These are phyloP conservation scores for Eupithecia pulchellata DNA, from an alignment of 2,888 invertebrate species.

Conservation along the genomic window DNA sequence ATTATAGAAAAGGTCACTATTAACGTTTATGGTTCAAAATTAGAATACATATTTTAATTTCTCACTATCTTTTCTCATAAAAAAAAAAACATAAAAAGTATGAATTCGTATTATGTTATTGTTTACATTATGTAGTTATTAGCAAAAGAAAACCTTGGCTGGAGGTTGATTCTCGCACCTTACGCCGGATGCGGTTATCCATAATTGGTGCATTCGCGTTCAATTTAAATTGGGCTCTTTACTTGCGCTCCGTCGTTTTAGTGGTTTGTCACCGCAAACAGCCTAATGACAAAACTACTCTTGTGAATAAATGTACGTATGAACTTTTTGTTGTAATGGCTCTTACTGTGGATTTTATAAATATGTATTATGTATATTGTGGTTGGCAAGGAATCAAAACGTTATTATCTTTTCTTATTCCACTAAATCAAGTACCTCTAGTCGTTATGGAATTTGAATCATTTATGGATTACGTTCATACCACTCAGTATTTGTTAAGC, in stretches of 20 bases:
- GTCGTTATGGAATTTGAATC: slow-evolving; percentile 48
- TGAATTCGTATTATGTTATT: background rate
- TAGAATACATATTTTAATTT: background rate
- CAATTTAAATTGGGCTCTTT: slow-evolving; percentile 58
- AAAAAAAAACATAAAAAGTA: background rate
- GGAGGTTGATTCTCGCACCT: slow-evolving; percentile 69
- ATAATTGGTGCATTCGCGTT: slow-evolving; percentile 62
- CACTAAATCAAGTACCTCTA: background rate
- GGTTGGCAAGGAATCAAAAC: background rate
- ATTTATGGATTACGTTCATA: slow-evolving; percentile 54
- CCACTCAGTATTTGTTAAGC: slow-evolving; percentile 71
- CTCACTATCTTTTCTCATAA: background rate
- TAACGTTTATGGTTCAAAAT: background rate
- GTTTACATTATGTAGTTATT: background rate
- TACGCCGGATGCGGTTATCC: slow-evolving; percentile 72
- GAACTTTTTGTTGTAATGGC: background rate
- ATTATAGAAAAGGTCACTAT: slow-evolving; percentile 24
- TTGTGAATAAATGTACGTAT: background rate
- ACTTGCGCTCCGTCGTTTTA: slow-evolving; percentile 53
- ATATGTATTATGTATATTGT: too few relatives aligned
- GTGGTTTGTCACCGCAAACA: slow-evolving; percentile 58
- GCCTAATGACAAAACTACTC: slow-evolving; percentile 27
- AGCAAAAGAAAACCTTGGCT: slow-evolving; percentile 40
- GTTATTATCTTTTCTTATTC: background rate
- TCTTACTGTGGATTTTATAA: background rate